Percentiles rank a stretch among this genome's conserved stretches.
These are phyloP conservation scores for Dynastes grantii DNA, from an alignment of 2,888 invertebrate genomes.

Conservation along the genomic window DNA sequence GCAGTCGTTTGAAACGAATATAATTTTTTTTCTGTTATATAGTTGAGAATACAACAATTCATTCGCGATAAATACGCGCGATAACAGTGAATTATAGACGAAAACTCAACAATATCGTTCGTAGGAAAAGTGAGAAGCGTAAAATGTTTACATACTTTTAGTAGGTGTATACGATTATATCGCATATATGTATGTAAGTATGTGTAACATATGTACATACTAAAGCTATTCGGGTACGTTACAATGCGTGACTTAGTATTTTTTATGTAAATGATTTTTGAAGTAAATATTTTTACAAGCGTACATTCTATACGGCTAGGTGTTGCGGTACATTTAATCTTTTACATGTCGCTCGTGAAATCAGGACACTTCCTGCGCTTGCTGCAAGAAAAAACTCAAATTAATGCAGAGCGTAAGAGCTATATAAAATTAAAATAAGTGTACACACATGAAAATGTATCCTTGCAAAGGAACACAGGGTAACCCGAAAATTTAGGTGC, in stretches of 20 bases:
- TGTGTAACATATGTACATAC: neutral
- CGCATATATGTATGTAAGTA: slow-evolving; percentile 24
- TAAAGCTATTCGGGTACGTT: slow-evolving; percentile 24
- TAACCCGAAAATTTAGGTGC: too few relatives aligned
- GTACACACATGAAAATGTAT: too few relatives aligned
- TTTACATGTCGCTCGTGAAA: slow-evolving; percentile 8
- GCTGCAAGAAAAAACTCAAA: neutral
- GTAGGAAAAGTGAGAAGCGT: slow-evolving; percentile 35
- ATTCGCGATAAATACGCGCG: slow-evolving; percentile 43
- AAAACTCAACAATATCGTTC: slow-evolving; percentile 50
- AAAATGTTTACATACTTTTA: slow-evolving; percentile 33
- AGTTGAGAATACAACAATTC: slow-evolving; percentile 36
- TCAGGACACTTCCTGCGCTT: slow-evolving; percentile 10
- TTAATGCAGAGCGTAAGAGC: too few relatives aligned
- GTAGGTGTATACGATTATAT: slow-evolving; percentile 1
- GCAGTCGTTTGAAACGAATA: slow-evolving; percentile 33
- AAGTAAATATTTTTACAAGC: slow-evolving; percentile 39
- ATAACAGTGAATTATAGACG: slow-evolving; percentile 52
- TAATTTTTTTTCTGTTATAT: slow-evolving; percentile 36
- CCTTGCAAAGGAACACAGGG: too few relatives aligned
- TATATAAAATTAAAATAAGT: too few relatives aligned
- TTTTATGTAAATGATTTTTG: slow-evolving; percentile 40
- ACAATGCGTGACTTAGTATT: slow-evolving; percentile 46
- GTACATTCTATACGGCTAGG: neutral
- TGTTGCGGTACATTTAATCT: slow-evolving; percentile 36